Evolutionary conservation across 2,888 invertebrate genomes (phyloP), one percentile per base, ranked within the genome.

Genomic region (Celastrina argiolus): DNA sequence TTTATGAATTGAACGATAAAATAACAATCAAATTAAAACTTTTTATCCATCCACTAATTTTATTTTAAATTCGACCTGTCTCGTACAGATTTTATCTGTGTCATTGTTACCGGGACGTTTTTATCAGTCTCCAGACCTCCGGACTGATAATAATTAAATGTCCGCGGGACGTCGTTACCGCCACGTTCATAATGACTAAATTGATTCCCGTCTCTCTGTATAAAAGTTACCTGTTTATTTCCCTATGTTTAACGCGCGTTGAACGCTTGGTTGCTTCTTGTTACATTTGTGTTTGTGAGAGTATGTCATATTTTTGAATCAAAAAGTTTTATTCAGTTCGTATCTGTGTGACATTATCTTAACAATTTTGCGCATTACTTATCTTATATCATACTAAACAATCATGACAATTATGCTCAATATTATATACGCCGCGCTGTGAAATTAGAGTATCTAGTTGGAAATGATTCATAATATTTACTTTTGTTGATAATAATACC

Each of bases 61-160:
- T 81, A 83, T 83, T 83, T 84, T 80, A 82, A 84, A 86, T 83
- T 84, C 80, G 79, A 82, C 81, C 84, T 85, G 87, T 86, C 87
- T 78, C 75, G 76, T 74, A 79, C 85, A 87, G 87, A 85, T 84
- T 87, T 84, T 87, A 87, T 88, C 87, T 82, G 74, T 77, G 83
- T 81, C 83, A 81, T 82, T 82, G 82, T 76, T 70, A 81, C 76
- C 74, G 75, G 75, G 74, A 74, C 79, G 81, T 83, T 88, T 87
- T 88, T 88, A 85, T 87, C 85, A 80, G 69, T 77, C 75, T 72
- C 72, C 76, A 74, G 78, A 78, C 76, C 81, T 81, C 78, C 76
- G 74, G 79, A 76, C 82, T 88, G 86, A 83, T 85, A 81, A 84
- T 90, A 90, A 91, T 91, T 90, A 90, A 90, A 88, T 83, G 88